Conservation (phyloP, 2,888 invertebrate species). For the Epinotia bilunana region DNA sequence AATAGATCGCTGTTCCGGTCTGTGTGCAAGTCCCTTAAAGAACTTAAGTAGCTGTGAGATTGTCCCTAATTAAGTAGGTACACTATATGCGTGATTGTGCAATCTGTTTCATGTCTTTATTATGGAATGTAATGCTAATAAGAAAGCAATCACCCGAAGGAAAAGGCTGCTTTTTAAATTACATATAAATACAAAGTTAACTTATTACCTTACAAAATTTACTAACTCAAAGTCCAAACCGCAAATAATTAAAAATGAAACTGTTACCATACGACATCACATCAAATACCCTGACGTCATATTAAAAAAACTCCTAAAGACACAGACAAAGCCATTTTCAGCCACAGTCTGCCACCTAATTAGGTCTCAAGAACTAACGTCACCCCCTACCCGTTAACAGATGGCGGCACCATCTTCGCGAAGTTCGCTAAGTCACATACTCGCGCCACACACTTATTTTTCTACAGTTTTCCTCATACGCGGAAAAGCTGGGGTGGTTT, state of each 20-base stretch:
- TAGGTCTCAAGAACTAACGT: slow-evolving; percentile 32
- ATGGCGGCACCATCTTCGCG: slow-evolving; percentile 61
- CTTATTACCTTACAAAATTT: too few relatives aligned
- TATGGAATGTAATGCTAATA: too few relatives aligned
- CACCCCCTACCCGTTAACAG: slow-evolving; percentile 70
- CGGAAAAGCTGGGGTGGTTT: slow-evolving; percentile 65
- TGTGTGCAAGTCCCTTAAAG: neutral
- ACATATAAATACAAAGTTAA: too few relatives aligned
- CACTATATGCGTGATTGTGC: too few relatives aligned
- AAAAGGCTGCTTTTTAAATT: too few relatives aligned
- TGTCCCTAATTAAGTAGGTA: too few relatives aligned
- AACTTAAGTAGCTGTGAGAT: too few relatives aligned
- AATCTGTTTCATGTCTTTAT: too few relatives aligned
- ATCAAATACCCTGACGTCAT: neutral
- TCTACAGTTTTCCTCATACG: slow-evolving; percentile 72
- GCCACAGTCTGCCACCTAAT: slow-evolving; percentile 26
- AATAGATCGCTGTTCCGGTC: neutral
- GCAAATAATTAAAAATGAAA: neutral
- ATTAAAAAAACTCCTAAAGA: neutral
- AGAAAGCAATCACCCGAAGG: too few relatives aligned
- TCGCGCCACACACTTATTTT: slow-evolving; percentile 69
- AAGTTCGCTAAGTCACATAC: slow-evolving; percentile 61
- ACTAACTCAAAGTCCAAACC: too few relatives aligned
- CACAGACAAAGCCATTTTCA: neutral
- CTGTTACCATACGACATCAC: neutral